Base-by-base conservation (phyloP, 2,888 invertebrate species). In the Drosophila dives region DNA sequence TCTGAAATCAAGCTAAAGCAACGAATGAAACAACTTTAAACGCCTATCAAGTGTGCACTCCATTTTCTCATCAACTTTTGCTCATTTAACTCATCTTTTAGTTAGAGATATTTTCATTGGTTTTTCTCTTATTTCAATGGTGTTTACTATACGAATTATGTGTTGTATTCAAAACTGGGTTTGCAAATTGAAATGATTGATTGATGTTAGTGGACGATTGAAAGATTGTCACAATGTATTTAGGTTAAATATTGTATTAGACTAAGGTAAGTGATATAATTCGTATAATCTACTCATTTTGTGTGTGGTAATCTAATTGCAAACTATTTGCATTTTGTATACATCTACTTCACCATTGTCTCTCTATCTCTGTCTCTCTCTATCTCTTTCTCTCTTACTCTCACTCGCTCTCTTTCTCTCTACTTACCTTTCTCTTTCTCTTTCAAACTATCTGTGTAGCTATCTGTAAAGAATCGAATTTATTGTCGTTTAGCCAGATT, bases 211-310 rank as follows among this genome's bases (percentile, higher is more conserved):
- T 67, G 60, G 70, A 56, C 65, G 54, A 75, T 64, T 32, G 36
- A 67, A 70, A 64, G 42, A 55, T 73, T 72, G 66, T 70, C 54
- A 15, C 34, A 36, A 33, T 66, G 71, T 75, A 56, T 49, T 58
- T 88, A 88, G 84, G 84, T 81, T 80, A 72, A 55, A 45, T 56
- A 20, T 17, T 53, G 42, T 72, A 45, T 77, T 88, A 88, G 85
- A 71, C 79, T 75, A 85, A 85, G 85, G 85, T 85, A 85, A 85
- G 85, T 85, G 85, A 42, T 59, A 59, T 51, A 59, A 80, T 68
- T 78, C 74, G 74, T 78, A 73, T 77, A 77, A 68, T 63, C 36
- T 59, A 61, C 66, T 74, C 60, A 66, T 70, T 64, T 69, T 81
- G 66, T 86, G 73, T 75, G 81, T 77, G 74, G 72, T 78, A 77